Percentiles rank a stretch among this genome's conserved stretches.
These are phyloP conservation scores for Cristatella mucedo DNA, from an alignment of 2,888 invertebrate species.

Conservation along the genomic window DNA sequence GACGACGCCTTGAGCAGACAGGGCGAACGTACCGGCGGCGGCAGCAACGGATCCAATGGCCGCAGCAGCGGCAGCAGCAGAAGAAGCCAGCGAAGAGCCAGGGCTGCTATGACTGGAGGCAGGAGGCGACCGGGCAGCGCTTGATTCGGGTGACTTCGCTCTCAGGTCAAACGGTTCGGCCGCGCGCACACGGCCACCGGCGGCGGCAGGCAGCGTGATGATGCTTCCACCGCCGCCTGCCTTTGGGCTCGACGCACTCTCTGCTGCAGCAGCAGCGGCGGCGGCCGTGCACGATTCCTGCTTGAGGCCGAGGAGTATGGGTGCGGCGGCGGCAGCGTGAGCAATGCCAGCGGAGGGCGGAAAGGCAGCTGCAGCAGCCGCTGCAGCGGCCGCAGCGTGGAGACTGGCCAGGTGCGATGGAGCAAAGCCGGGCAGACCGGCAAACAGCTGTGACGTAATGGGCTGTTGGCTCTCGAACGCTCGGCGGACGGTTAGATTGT, in stretches of 20 bases:
- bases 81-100: too few relatives aligned
- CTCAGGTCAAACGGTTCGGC: constrained; percentile 5
- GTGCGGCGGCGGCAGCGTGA: constrained; percentile 21
- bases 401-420: not conserved
- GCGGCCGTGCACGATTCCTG: constrained; percentile 17
- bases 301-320: constrained; percentile 8
- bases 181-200: constrained; percentile 11
- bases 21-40: too few relatives aligned
- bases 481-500: constrained; percentile 13
- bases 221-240: too few relatives aligned
- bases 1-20: too few relatives aligned
- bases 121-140: too few relatives aligned
- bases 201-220: constrained; percentile 3
- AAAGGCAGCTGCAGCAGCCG: constrained; percentile 12
- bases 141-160: constrained; percentile 5
- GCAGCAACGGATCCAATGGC: too few relatives aligned
- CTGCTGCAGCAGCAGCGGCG: constrained; percentile 16
- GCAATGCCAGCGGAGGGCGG: constrained; percentile 27
- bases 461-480: constrained; percentile 11
- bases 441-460: constrained; percentile 16
- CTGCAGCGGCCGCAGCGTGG: constrained; percentile 12
- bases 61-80: too few relatives aligned
- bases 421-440: constrained; percentile 11
- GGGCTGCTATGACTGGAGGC: too few relatives aligned
- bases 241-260: constrained; percentile 11